Percentiles rank a stretch among this genome's conserved stretches.
These are phyloP conservation scores for Pteropus rufus DNA, from an alignment of 2,797 vertebrate species.

Conservation along the genomic window DNA sequence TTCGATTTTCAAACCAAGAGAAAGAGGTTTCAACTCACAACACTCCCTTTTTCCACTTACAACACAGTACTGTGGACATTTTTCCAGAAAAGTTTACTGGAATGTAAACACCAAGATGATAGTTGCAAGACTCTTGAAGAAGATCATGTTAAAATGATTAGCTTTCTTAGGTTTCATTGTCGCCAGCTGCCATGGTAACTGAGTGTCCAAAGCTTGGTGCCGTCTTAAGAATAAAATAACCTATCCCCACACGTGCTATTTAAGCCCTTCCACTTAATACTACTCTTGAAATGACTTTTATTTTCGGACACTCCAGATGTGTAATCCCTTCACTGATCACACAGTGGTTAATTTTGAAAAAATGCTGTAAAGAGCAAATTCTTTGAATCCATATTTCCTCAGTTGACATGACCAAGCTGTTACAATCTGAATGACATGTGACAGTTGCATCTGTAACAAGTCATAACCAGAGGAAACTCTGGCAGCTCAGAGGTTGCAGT, in stretches of 20 bases:
- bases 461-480: conserved; percentile 49
- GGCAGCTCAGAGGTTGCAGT: conserved; percentile 24
- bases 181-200: not conserved
- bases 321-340: conserved; percentile 58
- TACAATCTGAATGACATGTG: conserved; percentile 35
- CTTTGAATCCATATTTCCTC: conserved; percentile 54
- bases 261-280: conserved; percentile 25
- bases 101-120: not conserved
- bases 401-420: conserved; percentile 45
- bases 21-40: not conserved
- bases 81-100: not conserved
- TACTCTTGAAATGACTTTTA: conserved; percentile 57
- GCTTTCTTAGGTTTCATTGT: not conserved
- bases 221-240: conserved; percentile 24
- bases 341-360: conserved; percentile 54
- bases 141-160: not conserved
- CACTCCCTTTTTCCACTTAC: not conserved
- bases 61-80: not conserved
- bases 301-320: conserved; percentile 62
- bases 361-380: conserved; percentile 54
- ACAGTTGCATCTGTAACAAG: conserved; percentile 43
- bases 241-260: conserved; percentile 30
- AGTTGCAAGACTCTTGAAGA: not conserved
- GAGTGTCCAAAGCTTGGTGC: not conserved
- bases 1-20: conserved; percentile 8